These are phyloP conservation scores for Brachypodius melanocephalos DNA, from an alignment of 2,113 vertebrate species.

Conservation along the genomic window DNA sequence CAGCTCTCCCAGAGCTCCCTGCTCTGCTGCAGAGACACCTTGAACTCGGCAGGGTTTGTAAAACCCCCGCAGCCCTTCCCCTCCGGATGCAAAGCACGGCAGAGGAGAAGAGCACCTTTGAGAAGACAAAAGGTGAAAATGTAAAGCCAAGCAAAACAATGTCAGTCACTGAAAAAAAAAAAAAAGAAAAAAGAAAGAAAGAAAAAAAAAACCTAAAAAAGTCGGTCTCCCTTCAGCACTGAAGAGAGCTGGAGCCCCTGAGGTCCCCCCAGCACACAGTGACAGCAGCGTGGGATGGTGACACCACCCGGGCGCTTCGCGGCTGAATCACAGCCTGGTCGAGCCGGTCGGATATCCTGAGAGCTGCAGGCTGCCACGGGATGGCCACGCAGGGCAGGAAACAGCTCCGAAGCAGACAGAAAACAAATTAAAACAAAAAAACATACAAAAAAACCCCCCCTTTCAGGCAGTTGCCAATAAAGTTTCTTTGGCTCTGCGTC, in stretches of 20 bases:
- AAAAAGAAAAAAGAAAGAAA: background rate
- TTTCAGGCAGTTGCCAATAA: background rate
- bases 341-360: background rate
- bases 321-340: background rate
- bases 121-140: background rate
- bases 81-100: accelerated
- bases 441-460: too few species aligned
- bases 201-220: too few species aligned
- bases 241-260: background rate
- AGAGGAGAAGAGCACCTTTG: background rate
- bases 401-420: background rate
- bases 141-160: background rate
- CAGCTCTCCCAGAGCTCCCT: background rate
- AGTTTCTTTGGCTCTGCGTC: background rate
- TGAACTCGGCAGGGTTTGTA: background rate
- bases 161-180: background rate
- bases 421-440: background rate
- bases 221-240: background rate
- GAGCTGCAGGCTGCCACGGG: background rate
- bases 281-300: background rate
- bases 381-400: background rate
- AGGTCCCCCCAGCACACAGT: too few species aligned
- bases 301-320: background rate
- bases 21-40: background rate
- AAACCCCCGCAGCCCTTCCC: background rate